Evolutionary conservation across 2,888 invertebrate genomes (phyloP), one percentile per base, ranked within the genome.

Genomic region (Xanthia icteritia): DNA sequence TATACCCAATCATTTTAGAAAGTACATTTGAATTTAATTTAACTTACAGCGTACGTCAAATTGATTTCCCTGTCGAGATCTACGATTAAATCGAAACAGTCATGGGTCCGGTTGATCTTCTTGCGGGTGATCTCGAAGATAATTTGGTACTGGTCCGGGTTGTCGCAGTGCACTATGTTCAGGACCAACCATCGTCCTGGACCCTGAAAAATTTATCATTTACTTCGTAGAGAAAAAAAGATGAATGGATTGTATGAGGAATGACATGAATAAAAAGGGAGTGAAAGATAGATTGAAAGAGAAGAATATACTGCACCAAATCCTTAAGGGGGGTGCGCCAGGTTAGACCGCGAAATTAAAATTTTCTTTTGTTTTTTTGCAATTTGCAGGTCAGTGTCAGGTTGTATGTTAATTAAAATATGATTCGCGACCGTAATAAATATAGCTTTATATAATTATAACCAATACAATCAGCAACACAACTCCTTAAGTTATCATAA

Each of bases 101-200:
- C 87, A 45, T 87, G 87, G 9, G 87, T 86, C 0, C 86, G 58
- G 60, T 86, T 86, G 13, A 86, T 48, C n/a, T 82, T 86, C 60
- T 36, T 76, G 13, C 79, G 76, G 0, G 1, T 13, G 36, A 77
- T 17, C 0, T 74, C 51, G 1, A 48, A 5, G 0, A 0, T 0
- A 1, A 73, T 0, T 13, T 71, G 45, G 31, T 77, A 86, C 17
- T 82, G 66, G 0, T 86, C 86, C 1, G 58, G 51, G 39, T 86
- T 51, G 0, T 84, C 79, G 60, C 86, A 86, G 0, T 0, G 0
- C 15, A 0, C 1, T 20, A 82, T 2, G 67, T 84, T 72, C 20
- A 74, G n/a, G 11, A 86, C 82, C n/a, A 79, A 20, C 87, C 87
- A 86, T 23, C 48, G 39, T 42, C 86, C 86, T 36, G 78, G 67